These are phyloP conservation scores for Gila orcuttii DNA, from an alignment of 2,113 vertebrate genomes.

Conservation along the genomic window DNA sequence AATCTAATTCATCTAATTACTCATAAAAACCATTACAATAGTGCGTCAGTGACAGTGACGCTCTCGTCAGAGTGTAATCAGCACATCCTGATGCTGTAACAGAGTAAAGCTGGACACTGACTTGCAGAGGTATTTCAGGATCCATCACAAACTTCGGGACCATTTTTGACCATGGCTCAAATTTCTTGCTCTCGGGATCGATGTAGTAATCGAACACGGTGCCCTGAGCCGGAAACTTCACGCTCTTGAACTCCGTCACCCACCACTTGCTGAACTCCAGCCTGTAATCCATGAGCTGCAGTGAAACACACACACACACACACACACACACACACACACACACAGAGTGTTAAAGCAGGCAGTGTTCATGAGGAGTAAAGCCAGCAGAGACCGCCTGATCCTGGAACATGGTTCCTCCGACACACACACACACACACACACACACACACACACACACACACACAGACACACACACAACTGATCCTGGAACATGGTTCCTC, in stretches of 20 bases:
- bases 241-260: constrained; percentile 90
- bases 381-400: constrained; percentile 1
- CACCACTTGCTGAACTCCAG: constrained; percentile 90
- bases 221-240: constrained; percentile 96
- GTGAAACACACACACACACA: not conserved
- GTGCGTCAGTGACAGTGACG: too few species aligned
- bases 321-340: too few species aligned
- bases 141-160: constrained; percentile 85
- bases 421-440: too few species aligned
- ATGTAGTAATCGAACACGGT: constrained; percentile 96
- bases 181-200: constrained; percentile 88
- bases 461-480: not conserved
- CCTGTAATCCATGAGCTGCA: constrained; percentile 81
- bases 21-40: too few species aligned
- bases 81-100: not conserved
- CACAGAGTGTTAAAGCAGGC: too few species aligned
- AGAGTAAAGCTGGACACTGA: constrained; percentile 49
- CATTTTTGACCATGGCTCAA: constrained; percentile 93
- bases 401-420: too few species aligned
- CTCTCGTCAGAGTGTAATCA: too few species aligned
- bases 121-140: constrained; percentile 82
- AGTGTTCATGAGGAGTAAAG: not conserved
- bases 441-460: too few species aligned
- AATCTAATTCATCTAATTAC: too few species aligned
- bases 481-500: constrained; percentile 35